Base-by-base conservation (phyloP, 2,888 invertebrate species). In the Eupsilia transversa region DNA sequence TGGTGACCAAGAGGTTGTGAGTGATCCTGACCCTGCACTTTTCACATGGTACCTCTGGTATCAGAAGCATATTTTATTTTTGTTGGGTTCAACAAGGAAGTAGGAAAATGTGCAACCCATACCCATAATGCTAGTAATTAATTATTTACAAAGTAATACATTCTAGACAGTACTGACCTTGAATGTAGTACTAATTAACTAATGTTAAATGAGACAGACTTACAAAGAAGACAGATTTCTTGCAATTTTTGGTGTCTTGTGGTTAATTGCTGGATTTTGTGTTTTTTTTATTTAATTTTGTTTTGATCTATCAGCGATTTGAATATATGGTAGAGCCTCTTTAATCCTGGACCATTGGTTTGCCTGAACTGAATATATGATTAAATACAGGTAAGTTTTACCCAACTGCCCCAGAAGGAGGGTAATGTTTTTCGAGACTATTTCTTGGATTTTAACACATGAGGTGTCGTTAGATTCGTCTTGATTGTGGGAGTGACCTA, bases 281-380 rank as follows among this genome's bases (percentile, higher is more conserved):
- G 7, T 17, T n/a, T 63, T 33, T 41, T 1, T 67, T 43, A 3
- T 5, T 27, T 30, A 14, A 30, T 68, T 68, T 65, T n/a, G 4
- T 52, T 74, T 38, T 75, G n/a, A 52, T 33, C 5, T 64, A 41
- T 41, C 14, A 20, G 20, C 0, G 3, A 30, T 59, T 46, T 46
- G 17, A 75, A 46, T 68, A 68, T 56, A 46, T 20, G 46, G 43
- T 77, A 74, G 77, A 77, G 68, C 54, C 43, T 56, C 30, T 46
- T 33, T 27, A 46, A 30, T 35, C 30, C 20, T 20, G 9, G 5
- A 46, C 20, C 20, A 3, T 46, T 20, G 46, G 46, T 46, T 46
- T 46, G 46, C 46, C 46, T 46, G 46, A 46, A 46, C 68, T 77
- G 20, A 46, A 38, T 54, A 5, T 38, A 46, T 5, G 54, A 35